These are phyloP conservation scores for Strix occidentalis DNA, from an alignment of 2,797 vertebrate genomes.

Conservation along the genomic window DNA sequence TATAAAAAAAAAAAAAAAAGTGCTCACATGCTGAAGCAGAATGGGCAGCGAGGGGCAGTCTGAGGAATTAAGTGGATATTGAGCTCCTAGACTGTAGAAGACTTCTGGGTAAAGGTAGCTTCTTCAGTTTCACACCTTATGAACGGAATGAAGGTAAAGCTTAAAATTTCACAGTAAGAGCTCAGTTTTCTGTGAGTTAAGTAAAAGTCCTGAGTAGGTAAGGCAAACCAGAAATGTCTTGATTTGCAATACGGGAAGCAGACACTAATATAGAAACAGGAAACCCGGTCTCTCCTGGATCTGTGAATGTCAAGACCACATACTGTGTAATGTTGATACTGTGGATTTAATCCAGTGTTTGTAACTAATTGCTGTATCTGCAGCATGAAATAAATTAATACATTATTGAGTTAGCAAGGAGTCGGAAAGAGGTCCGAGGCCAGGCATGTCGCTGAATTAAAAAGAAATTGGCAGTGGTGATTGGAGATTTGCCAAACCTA, in stretches of 20 bases:
- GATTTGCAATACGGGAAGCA: not conserved
- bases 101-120: not conserved
- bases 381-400: not conserved
- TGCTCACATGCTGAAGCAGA: not conserved
- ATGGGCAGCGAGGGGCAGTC: not conserved
- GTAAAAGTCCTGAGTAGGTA: not conserved
- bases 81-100: not conserved
- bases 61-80: not conserved
- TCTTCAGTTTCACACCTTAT: not conserved
- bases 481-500: not conserved
- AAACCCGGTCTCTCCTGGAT: not conserved
- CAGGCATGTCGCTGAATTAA: not conserved
- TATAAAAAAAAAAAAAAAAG: not conserved
- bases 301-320: not conserved
- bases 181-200: not conserved
- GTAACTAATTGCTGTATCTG: not conserved
- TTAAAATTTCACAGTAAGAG: not conserved
- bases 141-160: not conserved
- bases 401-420: not conserved
- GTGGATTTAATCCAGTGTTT: not conserved
- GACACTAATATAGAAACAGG: not conserved
- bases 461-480: not conserved
- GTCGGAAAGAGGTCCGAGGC: not conserved
- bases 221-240: not conserved
- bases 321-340: not conserved